Conservation (phyloP, 2,797 vertebrate species). For the Carapus acus region DNA sequence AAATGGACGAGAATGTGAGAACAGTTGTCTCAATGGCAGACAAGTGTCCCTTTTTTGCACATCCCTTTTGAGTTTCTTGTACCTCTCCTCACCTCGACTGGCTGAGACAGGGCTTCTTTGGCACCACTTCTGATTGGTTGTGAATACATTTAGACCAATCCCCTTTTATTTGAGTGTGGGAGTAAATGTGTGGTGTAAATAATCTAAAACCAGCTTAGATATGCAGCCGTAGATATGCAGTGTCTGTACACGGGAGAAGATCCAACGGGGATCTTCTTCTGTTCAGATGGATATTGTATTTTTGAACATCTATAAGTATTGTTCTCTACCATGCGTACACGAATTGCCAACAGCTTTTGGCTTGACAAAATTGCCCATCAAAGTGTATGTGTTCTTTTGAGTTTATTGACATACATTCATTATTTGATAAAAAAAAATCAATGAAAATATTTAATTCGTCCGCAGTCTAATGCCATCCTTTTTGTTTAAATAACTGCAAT, state of each 20-base stretch:
- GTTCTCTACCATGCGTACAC: conserved; percentile 37
- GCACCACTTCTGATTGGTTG: conserved; percentile 35
- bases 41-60: conserved; percentile 39
- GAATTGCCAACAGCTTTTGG: conserved; percentile 30
- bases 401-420: conserved; percentile 56
- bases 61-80: conserved; percentile 21
- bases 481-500: conserved; percentile 43
- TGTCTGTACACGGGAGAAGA: conserved; percentile 52
- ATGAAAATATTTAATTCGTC: conserved; percentile 20
- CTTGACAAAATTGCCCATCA: conserved; percentile 31
- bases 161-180: conserved; percentile 44
- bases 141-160: conserved; percentile 40
- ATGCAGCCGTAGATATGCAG: conserved; percentile 44
- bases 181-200: conserved; percentile 63
- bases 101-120: conserved; percentile 21
- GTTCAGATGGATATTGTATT: conserved; percentile 51
- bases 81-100: conserved; percentile 34
- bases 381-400: conserved; percentile 43
- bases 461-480: conserved; percentile 43
- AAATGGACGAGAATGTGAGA: conserved; percentile 11
- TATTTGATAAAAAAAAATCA: conserved; percentile 49
- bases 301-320: conserved; percentile 35
- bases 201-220: conserved; percentile 31
- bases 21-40: conserved; percentile 11
- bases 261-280: conserved; percentile 49